Conservation (phyloP, 1,140 invertebrate species). For the Aphelenchoides fujianensis region DNA sequence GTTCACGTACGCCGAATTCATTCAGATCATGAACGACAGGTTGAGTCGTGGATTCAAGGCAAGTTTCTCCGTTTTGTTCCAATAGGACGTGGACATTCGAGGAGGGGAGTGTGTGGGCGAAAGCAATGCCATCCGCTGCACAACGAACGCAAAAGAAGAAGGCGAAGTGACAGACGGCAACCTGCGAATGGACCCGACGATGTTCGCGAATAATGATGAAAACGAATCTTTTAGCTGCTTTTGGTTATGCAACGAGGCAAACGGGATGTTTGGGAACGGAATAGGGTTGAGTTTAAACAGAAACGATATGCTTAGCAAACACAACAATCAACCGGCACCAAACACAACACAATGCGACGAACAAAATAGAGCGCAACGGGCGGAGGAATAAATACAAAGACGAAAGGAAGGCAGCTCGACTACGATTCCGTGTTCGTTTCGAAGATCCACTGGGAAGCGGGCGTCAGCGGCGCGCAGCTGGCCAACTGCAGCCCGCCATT, state of each 20-base stretch:
- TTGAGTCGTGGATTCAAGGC: slow-evolving; percentile 84
- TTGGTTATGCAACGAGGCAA: too few relatives aligned
- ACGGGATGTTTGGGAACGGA: too few relatives aligned
- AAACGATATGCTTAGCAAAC: too few relatives aligned
- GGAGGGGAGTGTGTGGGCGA: neutral
- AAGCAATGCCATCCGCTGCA: neutral
- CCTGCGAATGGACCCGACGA: slow-evolving; percentile 11
- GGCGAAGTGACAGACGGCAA: neutral
- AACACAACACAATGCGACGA: too few relatives aligned
- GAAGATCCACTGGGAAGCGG: slow-evolving; percentile 5
- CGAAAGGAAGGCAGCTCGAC: neutral
- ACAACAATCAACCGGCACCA: neutral
- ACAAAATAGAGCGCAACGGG: too few relatives aligned
- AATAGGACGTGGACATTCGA: neutral
- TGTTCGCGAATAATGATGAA: too few relatives aligned
- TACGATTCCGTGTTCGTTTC: slow-evolving; percentile 24
- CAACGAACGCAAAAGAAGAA: slow-evolving; percentile 12
- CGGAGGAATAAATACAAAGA: too few relatives aligned
- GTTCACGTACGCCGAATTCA: slow-evolving; percentile 93
- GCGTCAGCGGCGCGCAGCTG: neutral
- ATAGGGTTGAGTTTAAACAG: too few relatives aligned
- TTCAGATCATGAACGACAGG: slow-evolving; percentile 95
- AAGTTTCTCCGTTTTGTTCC: neutral
- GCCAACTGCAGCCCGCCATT: slow-evolving; percentile 10
- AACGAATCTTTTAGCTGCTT: too few relatives aligned